Evolutionary conservation across 2,888 invertebrate species (phyloP).

Genomic region (Gisinianus flammeolus): DNA sequence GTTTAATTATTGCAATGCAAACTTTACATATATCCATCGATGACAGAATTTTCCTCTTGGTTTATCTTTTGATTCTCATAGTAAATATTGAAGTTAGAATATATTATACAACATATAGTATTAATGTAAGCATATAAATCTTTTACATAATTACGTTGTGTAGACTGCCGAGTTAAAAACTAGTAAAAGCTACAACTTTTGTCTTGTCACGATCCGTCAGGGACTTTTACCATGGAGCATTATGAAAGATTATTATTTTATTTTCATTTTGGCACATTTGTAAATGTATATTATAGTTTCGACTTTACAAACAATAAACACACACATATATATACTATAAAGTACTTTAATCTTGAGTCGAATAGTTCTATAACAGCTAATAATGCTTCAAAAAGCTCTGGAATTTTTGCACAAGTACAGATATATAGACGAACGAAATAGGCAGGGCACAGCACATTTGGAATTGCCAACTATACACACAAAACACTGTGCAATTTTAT

Average conservation of each 20-base stretch:
- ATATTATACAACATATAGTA: neutral
- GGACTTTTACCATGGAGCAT: neutral
- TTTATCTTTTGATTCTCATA: neutral
- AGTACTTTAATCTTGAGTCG: neutral
- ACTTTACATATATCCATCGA: neutral
- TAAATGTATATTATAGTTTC: neutral
- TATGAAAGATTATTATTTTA: neutral
- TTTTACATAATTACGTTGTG: neutral
- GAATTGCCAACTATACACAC: too few relatives aligned
- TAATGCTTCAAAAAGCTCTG: too few relatives aligned
- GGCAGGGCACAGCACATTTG: too few relatives aligned
- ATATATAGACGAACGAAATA: too few relatives aligned
- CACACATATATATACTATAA: neutral
- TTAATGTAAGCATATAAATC: neutral
- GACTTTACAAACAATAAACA: too few relatives aligned
- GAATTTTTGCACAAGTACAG: too few relatives aligned
- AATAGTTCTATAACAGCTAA: neutral
- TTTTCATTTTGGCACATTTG: neutral
- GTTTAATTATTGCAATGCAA: neutral
- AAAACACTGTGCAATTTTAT: too few relatives aligned
- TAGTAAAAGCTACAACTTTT: neutral
- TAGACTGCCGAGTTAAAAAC: too few relatives aligned
- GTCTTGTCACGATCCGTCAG: slow-evolving; percentile 5
- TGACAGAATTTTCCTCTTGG: neutral
- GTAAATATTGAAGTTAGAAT: neutral